phyloP scores from a whole-genome alignment of 2,113 vertebrate species.

The Periophthalmus modestus region DNA sequence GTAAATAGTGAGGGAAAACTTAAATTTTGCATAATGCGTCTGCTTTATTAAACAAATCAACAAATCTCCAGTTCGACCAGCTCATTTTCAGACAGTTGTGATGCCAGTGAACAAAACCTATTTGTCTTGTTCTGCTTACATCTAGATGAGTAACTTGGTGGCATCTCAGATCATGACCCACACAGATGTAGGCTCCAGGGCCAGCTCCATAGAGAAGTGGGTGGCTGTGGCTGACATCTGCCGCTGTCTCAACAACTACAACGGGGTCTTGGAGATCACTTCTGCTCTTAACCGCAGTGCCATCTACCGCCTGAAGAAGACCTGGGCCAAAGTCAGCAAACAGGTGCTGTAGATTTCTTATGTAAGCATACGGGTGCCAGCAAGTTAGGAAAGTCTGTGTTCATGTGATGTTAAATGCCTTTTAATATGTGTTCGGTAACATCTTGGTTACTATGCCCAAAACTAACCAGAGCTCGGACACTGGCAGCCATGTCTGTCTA shows the following conservation, averaged over 20 bases:
- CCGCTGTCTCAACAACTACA: constrained; percentile 96
- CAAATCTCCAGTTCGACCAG: too few species aligned
- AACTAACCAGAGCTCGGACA: too few species aligned
- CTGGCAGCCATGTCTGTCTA: too few species aligned
- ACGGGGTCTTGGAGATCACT: constrained; percentile 95
- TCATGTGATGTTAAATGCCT: too few species aligned
- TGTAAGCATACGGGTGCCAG: neutral
- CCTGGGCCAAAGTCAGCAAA: constrained; percentile 96
- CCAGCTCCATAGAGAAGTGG: constrained; percentile 96
- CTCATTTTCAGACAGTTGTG: too few species aligned
- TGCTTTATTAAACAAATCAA: too few species aligned
- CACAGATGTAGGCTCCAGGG: constrained; percentile 87
- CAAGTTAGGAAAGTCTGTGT: neutral
- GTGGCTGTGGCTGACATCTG: constrained; percentile 97
- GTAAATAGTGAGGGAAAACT: too few species aligned
- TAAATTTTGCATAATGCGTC: too few species aligned
- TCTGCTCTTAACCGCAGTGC: constrained; percentile 98
- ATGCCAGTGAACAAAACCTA: neutral
- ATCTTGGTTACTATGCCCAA: too few species aligned
- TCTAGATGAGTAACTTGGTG: constrained; percentile 98
- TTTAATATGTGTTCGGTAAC: too few species aligned
- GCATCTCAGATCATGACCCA: constrained; percentile 98
- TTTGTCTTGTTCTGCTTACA: neutral
- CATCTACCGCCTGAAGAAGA: constrained; percentile 98
- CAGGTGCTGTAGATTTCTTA: constrained; percentile 76